phyloP scores from a whole-genome alignment of 2,888 invertebrate genomes.

The Byasa hedistus region DNA sequence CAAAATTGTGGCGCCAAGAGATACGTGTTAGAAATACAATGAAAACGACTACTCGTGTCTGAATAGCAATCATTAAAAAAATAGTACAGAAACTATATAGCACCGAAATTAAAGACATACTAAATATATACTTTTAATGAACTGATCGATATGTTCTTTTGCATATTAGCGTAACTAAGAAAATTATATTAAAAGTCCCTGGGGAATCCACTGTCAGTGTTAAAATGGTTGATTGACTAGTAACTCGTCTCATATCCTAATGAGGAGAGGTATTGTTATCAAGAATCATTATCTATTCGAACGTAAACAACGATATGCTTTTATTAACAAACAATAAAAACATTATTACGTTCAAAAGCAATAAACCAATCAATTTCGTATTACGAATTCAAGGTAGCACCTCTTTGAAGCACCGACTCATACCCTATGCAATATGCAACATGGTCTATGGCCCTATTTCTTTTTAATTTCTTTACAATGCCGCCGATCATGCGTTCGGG shows the following conservation, averaged over 20 bases:
- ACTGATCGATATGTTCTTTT: too few relatives aligned
- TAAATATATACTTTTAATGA: too few relatives aligned
- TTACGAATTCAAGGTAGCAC: constrained; percentile 53
- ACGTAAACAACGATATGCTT: constrained; percentile 29
- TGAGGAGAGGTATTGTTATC: constrained; percentile 3
- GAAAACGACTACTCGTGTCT: background rate
- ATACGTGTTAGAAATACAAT: constrained; percentile 44
- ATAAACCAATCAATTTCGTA: constrained; percentile 54
- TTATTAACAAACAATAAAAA: constrained; percentile 36
- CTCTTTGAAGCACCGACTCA: constrained; percentile 41
- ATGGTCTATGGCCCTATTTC: constrained; percentile 64
- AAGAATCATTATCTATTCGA: too few relatives aligned
- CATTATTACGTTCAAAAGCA: constrained; percentile 41
- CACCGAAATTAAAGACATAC: background rate
- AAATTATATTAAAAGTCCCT: too few relatives aligned
- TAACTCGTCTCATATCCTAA: background rate
- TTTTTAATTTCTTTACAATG: constrained; percentile 68
- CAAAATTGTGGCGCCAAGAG: constrained; percentile 49
- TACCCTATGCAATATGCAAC: constrained; percentile 46
- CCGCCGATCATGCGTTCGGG: constrained; percentile 55
- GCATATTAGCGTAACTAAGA: too few relatives aligned
- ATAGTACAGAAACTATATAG: background rate
- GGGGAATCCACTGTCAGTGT: too few relatives aligned
- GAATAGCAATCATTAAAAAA: background rate
- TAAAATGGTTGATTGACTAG: background rate